Evolutionary conservation across 2,797 vertebrate genomes (phyloP).

Genomic region (Crenuchus spilurus): DNA sequence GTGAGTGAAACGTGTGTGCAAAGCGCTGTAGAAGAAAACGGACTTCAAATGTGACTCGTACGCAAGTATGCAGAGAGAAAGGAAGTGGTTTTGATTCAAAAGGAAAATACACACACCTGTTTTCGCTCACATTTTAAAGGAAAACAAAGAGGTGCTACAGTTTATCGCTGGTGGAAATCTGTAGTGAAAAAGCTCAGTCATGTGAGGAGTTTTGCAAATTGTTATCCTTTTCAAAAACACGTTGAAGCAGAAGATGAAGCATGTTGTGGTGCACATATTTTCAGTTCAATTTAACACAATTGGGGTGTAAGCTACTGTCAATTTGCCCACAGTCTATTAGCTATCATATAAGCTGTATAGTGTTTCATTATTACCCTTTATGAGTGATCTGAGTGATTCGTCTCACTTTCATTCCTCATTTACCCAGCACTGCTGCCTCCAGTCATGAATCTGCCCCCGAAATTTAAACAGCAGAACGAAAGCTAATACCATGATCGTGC

Average conservation of each 20-base stretch:
- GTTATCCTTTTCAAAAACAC: not conserved
- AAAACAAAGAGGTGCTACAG: slow-evolving; percentile 49
- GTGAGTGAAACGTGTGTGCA: not conserved
- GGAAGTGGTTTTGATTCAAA: slow-evolving; percentile 55
- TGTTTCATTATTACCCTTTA: not conserved
- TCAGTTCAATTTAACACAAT: too few relatives aligned
- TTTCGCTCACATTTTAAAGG: slow-evolving; percentile 54
- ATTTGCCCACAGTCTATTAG: not conserved
- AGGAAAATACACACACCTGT: slow-evolving; percentile 55
- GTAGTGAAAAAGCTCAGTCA: slow-evolving; percentile 39
- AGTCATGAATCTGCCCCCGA: not conserved
- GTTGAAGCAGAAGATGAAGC: too few relatives aligned
- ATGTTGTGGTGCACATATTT: too few relatives aligned
- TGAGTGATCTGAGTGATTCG: not conserved
- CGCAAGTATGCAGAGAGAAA: slow-evolving; percentile 34
- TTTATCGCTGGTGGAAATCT: slow-evolving; percentile 55
- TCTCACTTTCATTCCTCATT: not conserved
- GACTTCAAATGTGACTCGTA: slow-evolving; percentile 43
- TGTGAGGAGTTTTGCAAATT: slow-evolving; percentile 3
- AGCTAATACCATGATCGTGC: not conserved
- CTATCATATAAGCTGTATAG: not conserved
- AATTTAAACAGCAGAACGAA: not conserved
- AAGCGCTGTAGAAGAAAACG: slow-evolving; percentile 36
- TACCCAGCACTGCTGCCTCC: too few relatives aligned
- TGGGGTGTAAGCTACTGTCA: too few relatives aligned